Percentiles rank a stretch among this genome's conserved stretches.
Evolutionary conservation across 2,888 invertebrate species (phyloP).

Genomic region (Schizotus pectinicornis): DNA sequence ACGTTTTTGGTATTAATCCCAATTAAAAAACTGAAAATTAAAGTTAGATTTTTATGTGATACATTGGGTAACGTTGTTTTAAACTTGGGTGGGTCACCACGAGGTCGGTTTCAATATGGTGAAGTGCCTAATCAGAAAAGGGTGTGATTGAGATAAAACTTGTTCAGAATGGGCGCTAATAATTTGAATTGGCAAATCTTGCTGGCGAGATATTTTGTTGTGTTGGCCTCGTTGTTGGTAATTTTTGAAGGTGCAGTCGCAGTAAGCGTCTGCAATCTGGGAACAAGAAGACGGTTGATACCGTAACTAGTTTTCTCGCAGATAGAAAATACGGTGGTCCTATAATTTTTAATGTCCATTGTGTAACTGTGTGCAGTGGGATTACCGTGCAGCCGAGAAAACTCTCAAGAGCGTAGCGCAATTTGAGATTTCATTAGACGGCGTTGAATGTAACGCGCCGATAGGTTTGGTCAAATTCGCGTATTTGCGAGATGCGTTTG

Average conservation of each 20-base stretch:
- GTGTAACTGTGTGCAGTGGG: constrained; percentile 36
- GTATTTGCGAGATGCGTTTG: constrained; percentile 4
- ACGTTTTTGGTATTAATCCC: no score
- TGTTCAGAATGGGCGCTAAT: no score
- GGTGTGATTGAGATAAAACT: no score
- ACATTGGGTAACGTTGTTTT: no score
- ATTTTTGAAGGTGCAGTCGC: no score
- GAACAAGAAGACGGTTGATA: constrained; percentile 26
- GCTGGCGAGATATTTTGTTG: no score
- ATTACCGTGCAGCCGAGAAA: constrained; percentile 34
- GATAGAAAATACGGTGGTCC: constrained; percentile 31
- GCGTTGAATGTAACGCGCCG: constrained; percentile 29
- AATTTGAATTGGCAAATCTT: no score
- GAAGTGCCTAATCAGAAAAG: no score
- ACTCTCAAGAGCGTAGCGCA: constrained; percentile 29
- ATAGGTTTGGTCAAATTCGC: constrained; percentile 21
- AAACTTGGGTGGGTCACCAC: no score
- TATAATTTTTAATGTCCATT: constrained; percentile 40
- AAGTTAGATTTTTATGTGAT: no score
- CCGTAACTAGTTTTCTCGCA: constrained; percentile 30
- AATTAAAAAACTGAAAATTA: no score
- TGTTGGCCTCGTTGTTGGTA: constrained; percentile 9
- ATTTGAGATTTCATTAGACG: constrained; percentile 36
- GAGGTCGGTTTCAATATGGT: no score
- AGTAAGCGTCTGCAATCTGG: constrained; percentile 26